phyloP scores from a whole-genome alignment of 1,140 invertebrate species.

The Vollenhovia emeryi region DNA sequence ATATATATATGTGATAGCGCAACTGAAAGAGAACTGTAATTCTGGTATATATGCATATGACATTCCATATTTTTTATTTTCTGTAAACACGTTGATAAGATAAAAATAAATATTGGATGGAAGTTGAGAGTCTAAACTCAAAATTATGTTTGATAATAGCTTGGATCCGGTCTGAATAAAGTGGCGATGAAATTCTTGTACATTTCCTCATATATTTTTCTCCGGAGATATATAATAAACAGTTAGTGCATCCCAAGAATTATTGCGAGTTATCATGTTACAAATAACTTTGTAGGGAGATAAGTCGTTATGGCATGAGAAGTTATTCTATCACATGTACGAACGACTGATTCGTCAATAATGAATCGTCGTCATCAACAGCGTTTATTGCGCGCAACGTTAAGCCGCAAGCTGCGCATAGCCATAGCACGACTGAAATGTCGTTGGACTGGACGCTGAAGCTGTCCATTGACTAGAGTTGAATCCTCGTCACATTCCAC shows the following conservation, averaged over 20 bases:
- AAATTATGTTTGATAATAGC: not conserved
- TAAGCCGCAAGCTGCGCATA: slow-evolving; percentile 91
- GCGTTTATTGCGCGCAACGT: slow-evolving; percentile 84
- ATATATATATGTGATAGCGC: slow-evolving; percentile 50
- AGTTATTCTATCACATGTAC: slow-evolving; percentile 65
- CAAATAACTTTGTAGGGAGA: slow-evolving; percentile 79
- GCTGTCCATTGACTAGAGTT: slow-evolving; percentile 87
- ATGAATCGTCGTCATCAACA: slow-evolving; percentile 77
- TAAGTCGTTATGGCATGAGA: slow-evolving; percentile 76
- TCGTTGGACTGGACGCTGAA: slow-evolving; percentile 89
- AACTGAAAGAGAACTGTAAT: slow-evolving; percentile 63
- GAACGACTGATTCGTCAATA: slow-evolving; percentile 32
- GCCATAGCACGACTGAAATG: slow-evolving; percentile 95
- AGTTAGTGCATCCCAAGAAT: slow-evolving; percentile 76
- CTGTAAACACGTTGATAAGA: slow-evolving; percentile 25
- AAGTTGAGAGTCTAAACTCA: slow-evolving; percentile 25
- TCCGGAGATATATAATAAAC: slow-evolving; percentile 76
- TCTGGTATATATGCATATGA: slow-evolving; percentile 25
- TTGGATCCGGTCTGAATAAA: not conserved
- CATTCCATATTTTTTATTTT: slow-evolving; percentile 67
- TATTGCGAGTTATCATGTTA: slow-evolving; percentile 74
- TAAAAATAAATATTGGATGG: slow-evolving; percentile 24
- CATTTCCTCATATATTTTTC: slow-evolving; percentile 79
- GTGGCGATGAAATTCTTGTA: slow-evolving; percentile 69
- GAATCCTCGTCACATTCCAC: slow-evolving; percentile 83